phyloP scores from a whole-genome alignment of 2,888 invertebrate species.

The Minunthozetes semirufus region DNA sequence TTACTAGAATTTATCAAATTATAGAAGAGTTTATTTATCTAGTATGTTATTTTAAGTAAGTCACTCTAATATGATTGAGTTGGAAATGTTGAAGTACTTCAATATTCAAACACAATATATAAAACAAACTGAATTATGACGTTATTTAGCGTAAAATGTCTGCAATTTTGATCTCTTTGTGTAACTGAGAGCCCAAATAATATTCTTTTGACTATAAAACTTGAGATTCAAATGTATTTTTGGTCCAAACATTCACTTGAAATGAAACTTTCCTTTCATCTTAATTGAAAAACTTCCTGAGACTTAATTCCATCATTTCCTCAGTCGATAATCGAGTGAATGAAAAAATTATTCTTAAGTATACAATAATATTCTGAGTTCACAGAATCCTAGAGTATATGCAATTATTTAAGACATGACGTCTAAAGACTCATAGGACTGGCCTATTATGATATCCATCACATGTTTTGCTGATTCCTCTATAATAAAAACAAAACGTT shows the following conservation, averaged over 20 bases:
- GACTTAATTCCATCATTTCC: constrained; percentile 22
- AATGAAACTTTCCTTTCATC: constrained; percentile 2
- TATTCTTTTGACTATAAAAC: background rate
- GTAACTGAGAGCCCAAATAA: too few relatives aligned
- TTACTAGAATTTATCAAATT: background rate
- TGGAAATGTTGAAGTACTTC: too few relatives aligned
- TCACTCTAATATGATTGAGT: too few relatives aligned
- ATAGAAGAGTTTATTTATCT: constrained; percentile 1
- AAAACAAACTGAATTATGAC: constrained; percentile 8
- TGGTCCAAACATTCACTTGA: background rate
- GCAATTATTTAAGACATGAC: background rate
- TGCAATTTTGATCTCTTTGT: too few relatives aligned
- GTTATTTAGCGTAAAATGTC: background rate
- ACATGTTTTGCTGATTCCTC: background rate
- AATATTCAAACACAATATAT: background rate
- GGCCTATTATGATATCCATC: background rate
- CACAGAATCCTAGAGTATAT: background rate
- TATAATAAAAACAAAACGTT: background rate
- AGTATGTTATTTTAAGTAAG: constrained; percentile 1
- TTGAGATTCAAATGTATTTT: constrained; percentile 9
- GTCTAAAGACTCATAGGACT: background rate
- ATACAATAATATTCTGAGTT: background rate
- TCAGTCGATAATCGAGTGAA: constrained; percentile 2
- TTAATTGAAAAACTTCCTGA: constrained; percentile 26
- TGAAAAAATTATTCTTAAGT: background rate